Conservation (phyloP, 2,888 invertebrate species). For the Latrodectus elegans region DNA sequence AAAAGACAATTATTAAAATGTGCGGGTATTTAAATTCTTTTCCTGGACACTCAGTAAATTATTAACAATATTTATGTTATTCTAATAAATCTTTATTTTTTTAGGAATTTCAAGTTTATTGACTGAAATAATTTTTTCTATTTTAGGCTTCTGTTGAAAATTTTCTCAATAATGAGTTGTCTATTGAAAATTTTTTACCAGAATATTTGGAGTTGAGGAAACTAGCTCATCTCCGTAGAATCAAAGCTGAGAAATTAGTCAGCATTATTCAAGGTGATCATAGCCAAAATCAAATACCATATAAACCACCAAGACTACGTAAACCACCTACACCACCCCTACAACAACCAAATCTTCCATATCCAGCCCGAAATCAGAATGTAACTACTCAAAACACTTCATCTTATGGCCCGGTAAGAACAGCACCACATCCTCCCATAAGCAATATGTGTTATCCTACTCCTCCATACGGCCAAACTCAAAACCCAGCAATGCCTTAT, state of each 20-base stretch:
- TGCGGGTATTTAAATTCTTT: no score
- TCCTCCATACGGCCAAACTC: slow-evolving; percentile 7
- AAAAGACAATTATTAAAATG: no score
- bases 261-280: slow-evolving; percentile 74
- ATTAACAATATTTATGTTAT: no score
- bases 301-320: slow-evolving; percentile 16
- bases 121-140: not conserved
- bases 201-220: slow-evolving; percentile 86
- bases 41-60: no score
- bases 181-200: slow-evolving; percentile 87
- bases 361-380: not conserved
- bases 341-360: not conserved
- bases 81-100: no score
- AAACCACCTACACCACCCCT: slow-evolving; percentile 42
- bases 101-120: no score
- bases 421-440: slow-evolving; percentile 36
- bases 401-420: slow-evolving; percentile 26
- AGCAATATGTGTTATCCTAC: not conserved
- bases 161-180: slow-evolving; percentile 84
- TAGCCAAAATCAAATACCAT: slow-evolving; percentile 7
- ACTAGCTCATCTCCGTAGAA: slow-evolving; percentile 86
- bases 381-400: slow-evolving; percentile 25
- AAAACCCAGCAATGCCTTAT: no score
- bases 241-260: slow-evolving; percentile 94
- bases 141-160: slow-evolving; percentile 82